Base-by-base conservation (phyloP, 2,113 vertebrate species). In the Dipodomys merriami region DNA sequence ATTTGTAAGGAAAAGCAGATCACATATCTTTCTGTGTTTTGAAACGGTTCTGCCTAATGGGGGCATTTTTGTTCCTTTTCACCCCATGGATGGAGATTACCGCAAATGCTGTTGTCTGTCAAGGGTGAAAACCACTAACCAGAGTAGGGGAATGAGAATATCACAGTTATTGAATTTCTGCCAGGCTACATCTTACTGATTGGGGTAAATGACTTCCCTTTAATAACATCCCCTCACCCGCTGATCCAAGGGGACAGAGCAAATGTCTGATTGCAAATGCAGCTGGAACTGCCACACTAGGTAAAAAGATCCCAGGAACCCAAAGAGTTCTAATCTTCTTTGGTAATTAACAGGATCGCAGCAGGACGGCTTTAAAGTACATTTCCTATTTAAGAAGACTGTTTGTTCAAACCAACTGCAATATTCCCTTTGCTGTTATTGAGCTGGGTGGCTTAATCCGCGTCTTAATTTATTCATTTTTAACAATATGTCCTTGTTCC, bases 161-260 rank as follows among this genome's bases (percentile, higher is more conserved):
- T 97, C 96, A 97, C 97, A 98, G 95, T 95, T 97, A 97, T 90
- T 98, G 98, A 98, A 98, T 98, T 97, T 97, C 97, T 98, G 98
- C 97, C 98, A 98, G 97, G 84, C 94, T 98, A 95, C 96, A 97
- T 97, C 95, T 97, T 97, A 96, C 69, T 80, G 87, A 97, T 46
- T 83, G 97, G 97, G 96, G 98, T 96, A 97, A 98, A 98, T 95
- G 97, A 97, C 96, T 98, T 97, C 93, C 0, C 82, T 96, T 97
- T 97, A 97, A 97, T 97, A 97, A 97, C 95, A 97, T 91, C 88
- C 95, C 79, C 91, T 96, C 93, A 18, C 53, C 53, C 53, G 67
- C 94, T 83, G 94, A 94, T 98, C 94, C 95, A 95, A 96, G 96
- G 96, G 97, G 95, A 97, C 96, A 88, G 93, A 60, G 95, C 94